These are phyloP conservation scores for Drosophila nigrodunni DNA, from an alignment of 1,140 invertebrate genomes.

Conservation along the genomic window DNA sequence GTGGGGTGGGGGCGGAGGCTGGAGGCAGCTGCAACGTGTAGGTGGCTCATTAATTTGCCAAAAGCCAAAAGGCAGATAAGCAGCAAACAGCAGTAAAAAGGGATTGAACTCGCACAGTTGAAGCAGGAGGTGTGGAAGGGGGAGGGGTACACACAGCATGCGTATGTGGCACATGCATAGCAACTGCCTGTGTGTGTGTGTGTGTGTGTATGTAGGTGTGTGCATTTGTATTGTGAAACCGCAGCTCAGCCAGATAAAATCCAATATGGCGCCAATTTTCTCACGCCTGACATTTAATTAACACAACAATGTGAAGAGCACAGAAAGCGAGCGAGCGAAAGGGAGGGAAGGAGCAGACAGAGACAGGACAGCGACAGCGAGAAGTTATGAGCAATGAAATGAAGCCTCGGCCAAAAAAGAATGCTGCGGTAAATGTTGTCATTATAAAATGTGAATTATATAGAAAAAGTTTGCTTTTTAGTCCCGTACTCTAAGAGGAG, in stretches of 20 bases:
- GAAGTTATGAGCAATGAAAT: slow-evolving; percentile 9
- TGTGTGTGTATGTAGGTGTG: slow-evolving; percentile 4
- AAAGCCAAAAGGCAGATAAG: slow-evolving; percentile 80
- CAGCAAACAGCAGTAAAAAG: slow-evolving; percentile 47
- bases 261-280: slow-evolving; percentile 83
- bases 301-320: slow-evolving; percentile 72
- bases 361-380: not conserved
- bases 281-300: slow-evolving; percentile 83
- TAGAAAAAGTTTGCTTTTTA: slow-evolving; percentile 12
- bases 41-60: slow-evolving; percentile 83
- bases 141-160: slow-evolving; percentile 21
- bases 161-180: slow-evolving; percentile 54
- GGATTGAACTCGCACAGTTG: slow-evolving; percentile 26
- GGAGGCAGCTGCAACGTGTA: slow-evolving; percentile 48
- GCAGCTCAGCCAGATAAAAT: slow-evolving; percentile 72
- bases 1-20: not conserved
- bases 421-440: slow-evolving; percentile 38
- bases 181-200: not conserved
- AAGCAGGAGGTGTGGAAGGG: not conserved
- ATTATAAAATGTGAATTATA: slow-evolving; percentile 40
- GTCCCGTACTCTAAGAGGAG: no score
- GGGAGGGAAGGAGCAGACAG: not conserved
- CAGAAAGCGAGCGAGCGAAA: not conserved
- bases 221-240: slow-evolving; percentile 25
- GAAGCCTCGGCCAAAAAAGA: slow-evolving; percentile 15